A percentile compares a stretch with the other conserved stretches of the same genome.
phyloP scores from a whole-genome alignment of 2,113 vertebrate species.

The Caretta caretta region DNA sequence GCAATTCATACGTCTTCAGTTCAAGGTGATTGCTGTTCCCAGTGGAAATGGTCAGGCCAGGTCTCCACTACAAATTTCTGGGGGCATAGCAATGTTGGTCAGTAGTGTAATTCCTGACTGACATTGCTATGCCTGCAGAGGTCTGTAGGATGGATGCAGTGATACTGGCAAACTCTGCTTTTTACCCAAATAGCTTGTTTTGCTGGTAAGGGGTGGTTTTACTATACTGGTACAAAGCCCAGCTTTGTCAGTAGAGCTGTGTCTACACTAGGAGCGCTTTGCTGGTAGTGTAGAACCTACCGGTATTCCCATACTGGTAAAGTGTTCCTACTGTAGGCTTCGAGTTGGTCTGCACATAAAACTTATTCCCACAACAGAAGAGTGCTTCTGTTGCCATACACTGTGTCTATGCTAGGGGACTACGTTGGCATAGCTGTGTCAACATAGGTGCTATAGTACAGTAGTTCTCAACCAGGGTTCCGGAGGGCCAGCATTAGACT shows the following conservation, averaged over 20 bases:
- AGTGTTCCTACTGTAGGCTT: not conserved
- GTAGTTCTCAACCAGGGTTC: no score
- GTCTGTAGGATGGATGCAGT: not conserved
- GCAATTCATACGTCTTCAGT: not conserved
- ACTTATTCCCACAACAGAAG: no score
- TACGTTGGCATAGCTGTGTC: not conserved
- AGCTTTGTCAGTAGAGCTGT: not conserved
- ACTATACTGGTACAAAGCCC: not conserved
- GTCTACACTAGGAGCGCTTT: not conserved
- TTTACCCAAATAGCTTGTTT: not conserved
- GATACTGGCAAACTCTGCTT: not conserved
- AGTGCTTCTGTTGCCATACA: no score
- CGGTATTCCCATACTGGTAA: not conserved
- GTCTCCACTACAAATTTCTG: not conserved
- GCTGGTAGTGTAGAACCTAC: not conserved
- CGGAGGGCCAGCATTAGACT: no score
- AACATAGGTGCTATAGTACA: not conserved
- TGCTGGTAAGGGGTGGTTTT: not conserved
- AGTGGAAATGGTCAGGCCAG: not conserved
- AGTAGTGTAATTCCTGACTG: not conserved
- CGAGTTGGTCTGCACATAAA: not conserved
- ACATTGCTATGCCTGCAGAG: not conserved
- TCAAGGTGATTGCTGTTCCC: not conserved
- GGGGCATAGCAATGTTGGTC: not conserved
- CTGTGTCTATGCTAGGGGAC: not conserved